phyloP scores from a whole-genome alignment of 2,888 invertebrate genomes.

The Amaurobius ferox region DNA sequence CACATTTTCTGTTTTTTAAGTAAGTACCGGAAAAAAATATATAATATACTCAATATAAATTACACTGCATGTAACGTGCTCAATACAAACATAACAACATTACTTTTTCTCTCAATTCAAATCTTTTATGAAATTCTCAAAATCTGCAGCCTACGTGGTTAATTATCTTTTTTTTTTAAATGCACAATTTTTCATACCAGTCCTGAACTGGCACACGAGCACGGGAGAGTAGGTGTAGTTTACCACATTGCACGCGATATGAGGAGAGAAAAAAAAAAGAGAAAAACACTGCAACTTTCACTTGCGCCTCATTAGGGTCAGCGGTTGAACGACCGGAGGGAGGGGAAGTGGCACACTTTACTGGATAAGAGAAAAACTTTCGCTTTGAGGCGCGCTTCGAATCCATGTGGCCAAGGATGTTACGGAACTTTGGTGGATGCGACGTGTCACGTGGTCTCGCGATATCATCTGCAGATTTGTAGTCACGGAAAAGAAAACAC shows the following conservation, averaged over 20 bases:
- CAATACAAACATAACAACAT: no score
- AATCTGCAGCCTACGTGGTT: no score
- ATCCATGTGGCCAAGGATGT: constrained; percentile 17
- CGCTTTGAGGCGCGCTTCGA: neutral
- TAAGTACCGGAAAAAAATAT: no score
- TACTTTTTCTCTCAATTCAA: no score
- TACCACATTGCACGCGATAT: neutral
- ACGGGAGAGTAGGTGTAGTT: constrained; percentile 6
- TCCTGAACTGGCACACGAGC: neutral
- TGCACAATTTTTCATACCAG: neutral
- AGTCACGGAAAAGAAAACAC: no score
- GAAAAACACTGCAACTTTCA: neutral
- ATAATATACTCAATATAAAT: no score
- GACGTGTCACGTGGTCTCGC: no score
- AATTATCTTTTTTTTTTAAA: no score
- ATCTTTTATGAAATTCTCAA: no score
- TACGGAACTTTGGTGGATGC: neutral
- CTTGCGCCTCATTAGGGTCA: constrained; percentile 58
- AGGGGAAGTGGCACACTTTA: constrained; percentile 56
- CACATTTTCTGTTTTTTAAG: no score
- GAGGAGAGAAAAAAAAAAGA: neutral
- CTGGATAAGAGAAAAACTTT: neutral
- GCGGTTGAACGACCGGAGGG: constrained; percentile 55
- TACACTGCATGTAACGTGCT: no score
- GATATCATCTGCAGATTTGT: no score